Base-by-base conservation (phyloP, 2,888 invertebrate genomes). In the Melanostoma mellinum region DNA sequence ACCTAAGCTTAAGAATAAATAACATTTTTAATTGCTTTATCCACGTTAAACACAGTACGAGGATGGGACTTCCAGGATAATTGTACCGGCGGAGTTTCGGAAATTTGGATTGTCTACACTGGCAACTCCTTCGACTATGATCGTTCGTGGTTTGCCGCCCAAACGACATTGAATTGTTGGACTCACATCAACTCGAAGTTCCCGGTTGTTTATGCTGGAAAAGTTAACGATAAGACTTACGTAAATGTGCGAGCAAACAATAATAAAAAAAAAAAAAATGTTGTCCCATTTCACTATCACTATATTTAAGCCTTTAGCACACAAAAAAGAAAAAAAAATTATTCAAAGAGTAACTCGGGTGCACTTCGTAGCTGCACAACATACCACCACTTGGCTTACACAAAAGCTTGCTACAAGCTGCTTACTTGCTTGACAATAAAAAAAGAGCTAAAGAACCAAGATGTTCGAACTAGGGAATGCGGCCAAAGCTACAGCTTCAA, bases 131-230 rank as follows among this genome's bases (percentile, higher is more conserved):
- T 91, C 90, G 56, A 91, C 87, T 35, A 88, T 87, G 82, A 91
- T 89, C 42, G 89, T 88, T 73, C 90, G 89, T n/a, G 94, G 92
- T 91, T 97, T 97, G 86, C 96, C 96, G 60, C 97, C 98, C 85
- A 98, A 92, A 88, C 95, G 96, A 90, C 97, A 97, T 86, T 95
- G 94, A 78, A 97, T 94, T 2, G 94, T 94, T 80, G 94, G 94
- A 46, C 94, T 94, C 32, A 94, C 94, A 88, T 94, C 93, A 2
- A 97, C 96, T 32, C 93, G 91, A 33, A 98, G 90, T 75, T 97
- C 96, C 0, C 93, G 92, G 6, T 94, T 93, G 53, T 94, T 94
- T 72, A 95, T 89, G 90, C 97, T 97, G 90, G 63, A 91, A 84
- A 36, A 8, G 20, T 20, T 48, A 61, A 3, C 30, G n/a, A 32